Evolutionary conservation across 2,797 vertebrate species (phyloP), one percentile per base, ranked within the genome.

Genomic region (Champsocephalus gunnari): DNA sequence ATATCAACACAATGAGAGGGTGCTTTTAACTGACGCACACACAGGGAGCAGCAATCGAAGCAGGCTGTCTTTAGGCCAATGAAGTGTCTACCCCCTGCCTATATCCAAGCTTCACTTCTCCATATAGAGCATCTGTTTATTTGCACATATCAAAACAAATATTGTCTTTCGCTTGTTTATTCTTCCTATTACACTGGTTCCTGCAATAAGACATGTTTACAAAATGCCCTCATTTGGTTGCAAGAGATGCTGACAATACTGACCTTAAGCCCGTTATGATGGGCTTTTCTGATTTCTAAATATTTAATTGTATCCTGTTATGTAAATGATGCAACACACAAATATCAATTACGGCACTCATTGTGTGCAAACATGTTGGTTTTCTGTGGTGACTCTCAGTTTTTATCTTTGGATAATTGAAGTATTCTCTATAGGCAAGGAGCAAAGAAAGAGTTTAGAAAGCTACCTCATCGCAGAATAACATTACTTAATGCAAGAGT

Each of bases 221-320:
- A 73, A 79, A 85, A 87, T 60, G 16, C 55, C 82, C 60, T 83
- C 50, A 60, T 82, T 86, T 69, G 2, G 48, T 68, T 65, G 53
- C 54, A 41, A 55, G 66, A 53, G 58, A 69, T 9, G 43, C 80
- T 78, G 72, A 87, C 80, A 84, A 65, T 57, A 14, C 51, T 83
- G 81, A 89, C 86, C 85, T 73, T 79, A 82, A 77, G 56, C 75
- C 57, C 71, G 72, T 76, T 79, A 74, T 77, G 28, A 78, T 73
- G 53, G 3, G 0, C 68, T 76, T 87, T 80, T 77, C 61, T 61
- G 67, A 83, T 79, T 77, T 81, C 61, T 89, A 86, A 87, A 86
- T 86, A 85, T 90, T 90, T 84, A 84, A 90, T 84, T 82, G 66
- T 66, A 60, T 89, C 45, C 75, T 68, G 70, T 87, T 74, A 76